Evolutionary conservation across 2,888 invertebrate genomes (phyloP).

Genomic region (Chymomyza fuscimana): DNA sequence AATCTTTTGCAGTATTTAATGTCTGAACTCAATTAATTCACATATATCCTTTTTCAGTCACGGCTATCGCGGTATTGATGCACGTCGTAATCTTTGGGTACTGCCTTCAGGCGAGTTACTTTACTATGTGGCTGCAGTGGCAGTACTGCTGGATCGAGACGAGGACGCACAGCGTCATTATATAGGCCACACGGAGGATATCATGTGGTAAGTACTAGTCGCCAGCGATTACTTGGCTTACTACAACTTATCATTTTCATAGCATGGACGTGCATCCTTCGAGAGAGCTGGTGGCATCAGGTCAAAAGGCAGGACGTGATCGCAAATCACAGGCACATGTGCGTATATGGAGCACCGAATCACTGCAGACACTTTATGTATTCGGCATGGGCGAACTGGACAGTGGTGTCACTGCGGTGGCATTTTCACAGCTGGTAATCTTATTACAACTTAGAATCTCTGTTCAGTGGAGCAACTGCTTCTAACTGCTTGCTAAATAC

Average conservation of each 20-base stretch:
- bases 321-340: conserved; percentile 93
- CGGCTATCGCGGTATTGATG: conserved; percentile 95
- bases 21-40: too few species aligned
- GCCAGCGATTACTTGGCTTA: neutral
- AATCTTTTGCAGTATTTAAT: too few species aligned
- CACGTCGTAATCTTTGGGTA: conserved; percentile 93
- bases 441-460: neutral
- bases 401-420: conserved; percentile 91
- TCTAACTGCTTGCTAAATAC: neutral
- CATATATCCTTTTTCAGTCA: conserved; percentile 82
- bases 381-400: conserved; percentile 95
- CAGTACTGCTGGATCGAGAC: conserved; percentile 91
- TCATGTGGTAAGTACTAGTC: conserved; percentile 86
- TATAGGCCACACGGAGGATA: conserved; percentile 94
- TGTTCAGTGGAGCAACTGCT: neutral
- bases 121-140: conserved; percentile 95
- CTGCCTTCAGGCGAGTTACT: conserved; percentile 95
- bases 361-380: conserved; percentile 91
- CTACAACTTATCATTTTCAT: conserved; percentile 14
- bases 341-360: conserved; percentile 94
- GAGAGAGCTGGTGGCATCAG: conserved; percentile 92
- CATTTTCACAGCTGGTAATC: conserved; percentile 91
- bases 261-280: conserved; percentile 95
- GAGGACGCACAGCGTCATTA: conserved; percentile 94
- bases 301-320: conserved; percentile 91